Evolutionary conservation across 2,797 vertebrate genomes (phyloP).

Genomic region (Bufotes viridis): DNA sequence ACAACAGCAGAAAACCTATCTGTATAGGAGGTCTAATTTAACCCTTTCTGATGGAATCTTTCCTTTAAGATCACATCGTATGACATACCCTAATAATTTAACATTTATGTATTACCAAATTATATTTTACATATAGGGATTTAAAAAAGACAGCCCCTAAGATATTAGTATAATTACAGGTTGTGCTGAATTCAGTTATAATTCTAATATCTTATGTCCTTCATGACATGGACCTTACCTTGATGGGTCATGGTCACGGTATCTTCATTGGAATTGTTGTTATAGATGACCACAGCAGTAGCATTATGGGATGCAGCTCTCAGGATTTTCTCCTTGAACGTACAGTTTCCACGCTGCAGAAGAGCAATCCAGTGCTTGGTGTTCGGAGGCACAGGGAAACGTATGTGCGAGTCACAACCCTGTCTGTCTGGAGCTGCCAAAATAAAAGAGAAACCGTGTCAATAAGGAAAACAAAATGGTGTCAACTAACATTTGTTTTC

Average conservation of each 20-base stretch:
- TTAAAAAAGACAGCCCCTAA: neutral
- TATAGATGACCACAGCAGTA: conserved; percentile 94
- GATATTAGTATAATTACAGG: no score
- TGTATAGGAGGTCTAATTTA: no score
- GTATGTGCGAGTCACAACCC: conserved; percentile 91
- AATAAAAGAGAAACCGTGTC: neutral
- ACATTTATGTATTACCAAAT: neutral
- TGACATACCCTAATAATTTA: neutral
- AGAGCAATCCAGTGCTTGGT: conserved; percentile 93
- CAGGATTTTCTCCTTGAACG: conserved; percentile 95
- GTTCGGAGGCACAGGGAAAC: conserved; percentile 88
- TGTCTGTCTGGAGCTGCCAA: conserved; percentile 85
- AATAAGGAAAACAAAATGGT: neutral
- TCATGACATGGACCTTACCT: conserved; percentile 76
- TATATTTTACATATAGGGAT: neutral
- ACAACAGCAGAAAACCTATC: no score
- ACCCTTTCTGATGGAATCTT: no score
- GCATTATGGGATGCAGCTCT: conserved; percentile 90
- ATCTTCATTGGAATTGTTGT: conserved; percentile 90
- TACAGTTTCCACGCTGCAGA: conserved; percentile 94
- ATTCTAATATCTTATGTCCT: neutral
- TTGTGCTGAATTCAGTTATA: neutral
- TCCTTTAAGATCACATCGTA: neutral
- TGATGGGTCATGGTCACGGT: conserved; percentile 95
- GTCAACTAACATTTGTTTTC: neutral